A percentile compares a stretch with the other conserved stretches of the same genome.
Conservation (phyloP, 2,888 invertebrate genomes). For the Chrysolina oricalcia region DNA sequence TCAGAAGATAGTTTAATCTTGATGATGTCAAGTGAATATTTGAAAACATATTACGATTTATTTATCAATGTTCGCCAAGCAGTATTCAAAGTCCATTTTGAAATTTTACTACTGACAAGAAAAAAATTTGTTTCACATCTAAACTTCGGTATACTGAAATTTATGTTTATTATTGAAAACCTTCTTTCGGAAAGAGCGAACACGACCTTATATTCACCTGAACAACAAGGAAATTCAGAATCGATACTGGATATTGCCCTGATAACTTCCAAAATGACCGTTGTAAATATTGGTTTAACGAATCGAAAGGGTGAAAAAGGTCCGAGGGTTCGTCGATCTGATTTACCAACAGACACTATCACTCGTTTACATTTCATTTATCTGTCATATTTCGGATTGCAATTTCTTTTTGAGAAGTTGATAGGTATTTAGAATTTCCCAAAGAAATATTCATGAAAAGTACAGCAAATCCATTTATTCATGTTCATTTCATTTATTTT, state of each 20-base stretch:
- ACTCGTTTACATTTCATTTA: not conserved
- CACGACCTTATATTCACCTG: not conserved
- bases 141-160: not conserved
- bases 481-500: too few species aligned
- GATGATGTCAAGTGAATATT: too few species aligned
- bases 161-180: not conserved
- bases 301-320: slow-evolving; percentile 7
- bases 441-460: too few species aligned
- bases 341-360: slow-evolving; percentile 1
- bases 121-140: too few species aligned
- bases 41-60: too few species aligned
- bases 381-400: not conserved
- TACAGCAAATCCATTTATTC: too few species aligned
- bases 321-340: not conserved
- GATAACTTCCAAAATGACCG: slow-evolving; percentile 12
- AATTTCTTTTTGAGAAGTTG: too few species aligned
- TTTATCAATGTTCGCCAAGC: too few species aligned
- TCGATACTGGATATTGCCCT: slow-evolving; percentile 4
- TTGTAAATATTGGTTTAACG: slow-evolving; percentile 10
- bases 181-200: not conserved
- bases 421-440: too few species aligned
- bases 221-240: slow-evolving; percentile 1
- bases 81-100: too few species aligned
- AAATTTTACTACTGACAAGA: too few species aligned
- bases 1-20: too few species aligned